Evolutionary conservation across 2,113 vertebrate genomes (phyloP).

Genomic region (Patagioenas fasciata): DNA sequence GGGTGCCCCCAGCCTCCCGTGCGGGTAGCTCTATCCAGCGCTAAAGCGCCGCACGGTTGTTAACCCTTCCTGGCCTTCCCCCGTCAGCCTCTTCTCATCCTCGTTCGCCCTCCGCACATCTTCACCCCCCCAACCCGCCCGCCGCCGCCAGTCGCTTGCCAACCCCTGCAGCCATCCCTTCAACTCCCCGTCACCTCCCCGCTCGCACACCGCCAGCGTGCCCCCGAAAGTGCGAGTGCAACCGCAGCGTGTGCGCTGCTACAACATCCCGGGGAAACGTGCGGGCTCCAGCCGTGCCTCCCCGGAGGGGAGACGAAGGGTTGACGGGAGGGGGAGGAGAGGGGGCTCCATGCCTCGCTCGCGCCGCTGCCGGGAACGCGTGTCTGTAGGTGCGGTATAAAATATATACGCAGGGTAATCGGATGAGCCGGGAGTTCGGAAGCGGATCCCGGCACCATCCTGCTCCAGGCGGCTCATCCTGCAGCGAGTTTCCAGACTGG

Average conservation of each 20-base stretch:
- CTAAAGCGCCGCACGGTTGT: slow-evolving; percentile 12
- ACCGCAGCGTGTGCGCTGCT: slow-evolving; percentile 58
- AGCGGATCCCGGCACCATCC: background rate
- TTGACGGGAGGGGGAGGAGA: background rate
- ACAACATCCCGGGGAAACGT: slow-evolving; percentile 44
- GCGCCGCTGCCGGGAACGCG: background rate
- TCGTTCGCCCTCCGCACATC: slow-evolving; percentile 4
- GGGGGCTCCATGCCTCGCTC: background rate
- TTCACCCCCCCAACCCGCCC: background rate
- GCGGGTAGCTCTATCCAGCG: background rate
- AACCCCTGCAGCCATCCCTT: background rate
- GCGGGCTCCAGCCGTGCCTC: slow-evolving; percentile 44
- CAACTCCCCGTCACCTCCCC: slow-evolving; percentile 17
- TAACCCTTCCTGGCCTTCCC: slow-evolving; percentile 34
- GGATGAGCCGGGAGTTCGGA: slow-evolving; percentile 16
- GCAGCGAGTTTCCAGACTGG: slow-evolving; percentile 55
- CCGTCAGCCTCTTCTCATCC: background rate
- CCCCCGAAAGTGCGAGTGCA: slow-evolving; percentile 44
- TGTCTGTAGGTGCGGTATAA: background rate
- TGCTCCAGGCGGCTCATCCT: slow-evolving; percentile 19
- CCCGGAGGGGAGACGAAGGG: background rate
- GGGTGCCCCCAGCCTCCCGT: background rate
- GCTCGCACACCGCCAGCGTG: background rate
- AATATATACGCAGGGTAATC: background rate
- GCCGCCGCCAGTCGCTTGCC: background rate